Evolutionary conservation across 2,797 vertebrate genomes (phyloP), one percentile per base, ranked within the genome.

Genomic region (Micropoecilia bifurca): DNA sequence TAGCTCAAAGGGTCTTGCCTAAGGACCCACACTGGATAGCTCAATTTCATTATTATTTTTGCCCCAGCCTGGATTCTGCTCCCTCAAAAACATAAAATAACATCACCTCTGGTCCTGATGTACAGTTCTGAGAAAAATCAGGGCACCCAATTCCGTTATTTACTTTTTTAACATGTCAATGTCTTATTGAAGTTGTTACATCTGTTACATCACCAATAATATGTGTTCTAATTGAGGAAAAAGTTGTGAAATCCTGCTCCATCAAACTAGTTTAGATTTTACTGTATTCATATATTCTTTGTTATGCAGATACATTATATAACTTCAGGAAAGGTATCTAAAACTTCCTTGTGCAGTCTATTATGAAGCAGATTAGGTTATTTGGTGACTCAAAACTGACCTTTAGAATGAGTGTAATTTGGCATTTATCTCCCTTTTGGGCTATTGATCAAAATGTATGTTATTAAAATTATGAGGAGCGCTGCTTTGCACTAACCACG

Each of bases 401-500:
- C 83, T 82, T 81, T 86, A 69, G 39, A 69, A 43, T 69, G 4
- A 69, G 22, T 69, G 39, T 43, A 6, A 69, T 69, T 69, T 69
- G 10, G 36, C 84, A 88, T 74, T 63, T 16, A 18, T 63, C 5
- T 63, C 16, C 36, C 33, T 81, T 61, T 76, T 25, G 28, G 66
- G 53, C 79, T 57, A 76, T 86, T 90, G 82, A 88, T 83, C 75
- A 77, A 78, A 80, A 63, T 73, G 81, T 83, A 78, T 77, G 81
- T 90, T 85, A 91, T 79, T 88, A 85, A 91, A 86, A 82, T 82
- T 82, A 78, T 75, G 72, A 84, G 76, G 76, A 73, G 1, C 68
- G 22, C 71, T 72, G 63, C 79, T 79, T 84, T 88, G 77, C 79
- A 78, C 81, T 77, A 86, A 83, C 80, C 77, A 81, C 80, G 79